phyloP scores from a whole-genome alignment of 1,140 invertebrate species.

The Zaprionus davidi region DNA sequence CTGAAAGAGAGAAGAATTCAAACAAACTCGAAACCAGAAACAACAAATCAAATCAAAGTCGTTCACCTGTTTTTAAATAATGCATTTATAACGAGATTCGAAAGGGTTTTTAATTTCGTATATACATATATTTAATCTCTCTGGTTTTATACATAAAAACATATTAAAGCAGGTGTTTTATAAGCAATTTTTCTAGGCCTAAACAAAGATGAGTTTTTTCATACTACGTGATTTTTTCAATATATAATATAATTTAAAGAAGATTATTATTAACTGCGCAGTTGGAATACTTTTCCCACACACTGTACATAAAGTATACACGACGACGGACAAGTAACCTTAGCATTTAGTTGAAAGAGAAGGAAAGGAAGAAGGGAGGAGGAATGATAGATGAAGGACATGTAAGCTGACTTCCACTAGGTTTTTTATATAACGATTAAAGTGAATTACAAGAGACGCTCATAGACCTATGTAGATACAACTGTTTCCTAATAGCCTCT shows the following conservation, averaged over 20 bases:
- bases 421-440: constrained; percentile 40
- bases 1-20: constrained; percentile 18
- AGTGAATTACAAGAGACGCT: constrained; percentile 46
- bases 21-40: constrained; percentile 28
- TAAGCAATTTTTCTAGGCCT: constrained; percentile 80
- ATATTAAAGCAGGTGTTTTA: constrained; percentile 50
- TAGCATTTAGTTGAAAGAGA: constrained; percentile 35
- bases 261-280: constrained; percentile 21
- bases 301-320: constrained; percentile 65
- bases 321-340: constrained; percentile 14
- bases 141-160: constrained; percentile 45
- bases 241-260: constrained; percentile 53
- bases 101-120: constrained; percentile 53
- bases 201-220: constrained; percentile 50
- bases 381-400: neutral
- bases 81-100: constrained; percentile 63
- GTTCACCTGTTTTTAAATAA: constrained; percentile 74
- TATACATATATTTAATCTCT: constrained; percentile 43
- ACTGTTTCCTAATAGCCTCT: constrained; percentile 80
- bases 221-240: constrained; percentile 52
- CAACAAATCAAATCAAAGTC: constrained; percentile 63
- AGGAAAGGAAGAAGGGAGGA: constrained; percentile 9
- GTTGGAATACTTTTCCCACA: constrained; percentile 45
- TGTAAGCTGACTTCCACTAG: constrained; percentile 35
- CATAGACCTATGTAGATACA: constrained; percentile 82